These are phyloP conservation scores for Salticus scenicus DNA, from an alignment of 2,888 invertebrate genomes.

Conservation along the genomic window DNA sequence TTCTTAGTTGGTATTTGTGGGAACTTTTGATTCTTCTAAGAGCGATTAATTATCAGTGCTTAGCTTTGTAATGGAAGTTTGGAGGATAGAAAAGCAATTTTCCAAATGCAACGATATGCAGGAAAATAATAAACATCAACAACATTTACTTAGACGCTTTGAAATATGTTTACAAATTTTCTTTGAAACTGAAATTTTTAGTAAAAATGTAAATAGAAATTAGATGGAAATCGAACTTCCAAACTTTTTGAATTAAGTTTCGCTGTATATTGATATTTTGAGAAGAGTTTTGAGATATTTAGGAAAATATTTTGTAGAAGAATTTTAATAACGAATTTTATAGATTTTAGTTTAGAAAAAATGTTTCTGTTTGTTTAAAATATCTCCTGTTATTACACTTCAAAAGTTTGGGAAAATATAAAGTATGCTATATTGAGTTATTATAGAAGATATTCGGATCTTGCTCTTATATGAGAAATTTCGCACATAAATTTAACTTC, in stretches of 20 bases:
- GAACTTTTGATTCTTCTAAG: not conserved
- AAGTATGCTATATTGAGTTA: too few relatives aligned
- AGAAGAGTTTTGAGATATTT: too few relatives aligned
- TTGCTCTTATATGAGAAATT: too few relatives aligned
- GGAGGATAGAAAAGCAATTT: constrained; percentile 8
- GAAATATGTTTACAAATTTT: not conserved
- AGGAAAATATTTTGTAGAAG: too few relatives aligned
- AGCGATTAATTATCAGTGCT: constrained; percentile 14
- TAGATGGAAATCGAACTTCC: not conserved
- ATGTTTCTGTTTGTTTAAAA: too few relatives aligned
- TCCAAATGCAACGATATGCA: not conserved
- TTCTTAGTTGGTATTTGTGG: constrained; percentile 9
- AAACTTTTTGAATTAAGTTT: not conserved
- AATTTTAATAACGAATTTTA: too few relatives aligned
- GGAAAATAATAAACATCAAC: not conserved
- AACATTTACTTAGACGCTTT: not conserved
- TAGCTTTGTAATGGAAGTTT: constrained; percentile 17
- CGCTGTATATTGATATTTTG: too few relatives aligned
- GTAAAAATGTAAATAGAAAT: not conserved
- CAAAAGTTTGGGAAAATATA: too few relatives aligned
- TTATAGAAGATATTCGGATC: too few relatives aligned
- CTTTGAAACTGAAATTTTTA: not conserved
- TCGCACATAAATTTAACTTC: too few relatives aligned
- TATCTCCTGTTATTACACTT: too few relatives aligned
- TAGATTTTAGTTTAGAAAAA: too few relatives aligned